A percentile compares a stretch with the other conserved stretches of the same genome.
These are phyloP conservation scores for Siphonodentalium dalli DNA, from an alignment of 2,888 invertebrate genomes.

Conservation along the genomic window DNA sequence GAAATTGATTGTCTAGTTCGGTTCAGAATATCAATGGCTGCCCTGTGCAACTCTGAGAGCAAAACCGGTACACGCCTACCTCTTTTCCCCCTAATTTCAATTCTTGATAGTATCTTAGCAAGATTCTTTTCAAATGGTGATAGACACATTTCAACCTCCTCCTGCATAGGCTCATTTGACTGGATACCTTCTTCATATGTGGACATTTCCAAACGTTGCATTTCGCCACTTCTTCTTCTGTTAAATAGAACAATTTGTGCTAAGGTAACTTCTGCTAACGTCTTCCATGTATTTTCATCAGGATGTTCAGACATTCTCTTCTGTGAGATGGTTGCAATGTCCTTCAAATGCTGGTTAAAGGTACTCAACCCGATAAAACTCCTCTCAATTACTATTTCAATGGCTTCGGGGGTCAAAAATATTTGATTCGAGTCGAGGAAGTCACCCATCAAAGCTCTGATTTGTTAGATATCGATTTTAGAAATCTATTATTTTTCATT, in stretches of 20 bases:
- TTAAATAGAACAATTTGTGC: conserved; percentile 19
- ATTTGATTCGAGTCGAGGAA: too few relatives aligned
- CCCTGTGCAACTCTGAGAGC: neutral
- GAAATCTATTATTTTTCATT: too few relatives aligned
- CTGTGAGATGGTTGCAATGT: too few relatives aligned
- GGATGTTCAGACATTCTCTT: too few relatives aligned
- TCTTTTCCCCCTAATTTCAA: conserved; percentile 16
- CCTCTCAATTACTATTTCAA: too few relatives aligned
- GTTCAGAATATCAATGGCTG: conserved; percentile 4
- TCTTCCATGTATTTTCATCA: too few relatives aligned
- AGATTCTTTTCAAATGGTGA: conserved; percentile 15
- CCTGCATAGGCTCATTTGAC: conserved; percentile 1
- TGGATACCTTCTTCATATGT: conserved; percentile 9
- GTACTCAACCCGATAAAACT: too few relatives aligned
- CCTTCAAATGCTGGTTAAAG: too few relatives aligned
- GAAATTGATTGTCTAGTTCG: neutral
- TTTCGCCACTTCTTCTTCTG: conserved; percentile 12
- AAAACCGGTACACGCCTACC: conserved; percentile 17
- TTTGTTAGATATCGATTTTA: too few relatives aligned
- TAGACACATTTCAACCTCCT: conserved; percentile 6
- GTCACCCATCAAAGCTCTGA: too few relatives aligned
- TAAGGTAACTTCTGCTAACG: too few relatives aligned
- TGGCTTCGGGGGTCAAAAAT: too few relatives aligned
- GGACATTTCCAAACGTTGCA: conserved; percentile 11
- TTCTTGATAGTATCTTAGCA: neutral